phyloP scores from a whole-genome alignment of 2,113 vertebrate genomes.

The Ailurus styani region DNA sequence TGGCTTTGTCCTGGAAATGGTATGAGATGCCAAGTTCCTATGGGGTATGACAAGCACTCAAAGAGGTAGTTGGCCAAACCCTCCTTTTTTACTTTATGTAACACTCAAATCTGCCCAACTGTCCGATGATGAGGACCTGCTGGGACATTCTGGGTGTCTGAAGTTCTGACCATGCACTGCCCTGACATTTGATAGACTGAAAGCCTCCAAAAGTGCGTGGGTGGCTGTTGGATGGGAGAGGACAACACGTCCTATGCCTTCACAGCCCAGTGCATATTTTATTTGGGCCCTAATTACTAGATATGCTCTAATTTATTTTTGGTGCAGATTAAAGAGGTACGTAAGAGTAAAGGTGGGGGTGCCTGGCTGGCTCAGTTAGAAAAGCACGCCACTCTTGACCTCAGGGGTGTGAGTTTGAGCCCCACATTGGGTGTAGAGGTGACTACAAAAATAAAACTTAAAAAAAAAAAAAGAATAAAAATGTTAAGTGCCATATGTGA shows the following conservation, averaged over 20 bases:
- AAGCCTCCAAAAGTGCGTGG: background rate
- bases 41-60: background rate
- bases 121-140: background rate
- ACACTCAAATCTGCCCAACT: background rate
- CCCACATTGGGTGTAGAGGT: background rate
- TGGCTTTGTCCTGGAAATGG: rapidly evolving
- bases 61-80: background rate
- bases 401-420: background rate
- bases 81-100: background rate
- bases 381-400: background rate
- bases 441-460: background rate
- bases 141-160: background rate
- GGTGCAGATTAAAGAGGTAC: background rate
- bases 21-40: background rate
- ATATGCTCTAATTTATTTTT: background rate
- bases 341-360: background rate
- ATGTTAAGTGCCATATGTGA: background rate
- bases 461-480: background rate
- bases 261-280: background rate
- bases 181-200: background rate
- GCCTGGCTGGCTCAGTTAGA: background rate
- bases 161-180: background rate
- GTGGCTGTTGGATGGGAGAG: background rate
- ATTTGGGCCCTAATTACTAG: background rate
- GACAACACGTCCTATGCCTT: rapidly evolving